Evolutionary conservation across 2,113 vertebrate genomes (phyloP), one percentile per base, ranked within the genome.

Genomic region (Aix galericulata): DNA sequence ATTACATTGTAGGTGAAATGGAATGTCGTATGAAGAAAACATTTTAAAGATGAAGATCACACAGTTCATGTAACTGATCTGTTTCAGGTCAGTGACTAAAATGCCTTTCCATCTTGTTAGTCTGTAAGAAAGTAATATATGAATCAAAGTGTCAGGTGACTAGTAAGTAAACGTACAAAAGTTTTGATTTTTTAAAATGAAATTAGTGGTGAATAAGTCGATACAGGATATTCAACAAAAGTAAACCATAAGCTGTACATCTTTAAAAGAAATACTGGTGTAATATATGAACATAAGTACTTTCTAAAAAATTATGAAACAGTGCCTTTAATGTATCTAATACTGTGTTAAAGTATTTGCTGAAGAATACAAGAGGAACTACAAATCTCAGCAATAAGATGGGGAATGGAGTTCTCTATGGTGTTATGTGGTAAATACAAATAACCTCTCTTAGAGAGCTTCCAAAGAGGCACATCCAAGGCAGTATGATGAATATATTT

Each of bases 51-150:
- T 26, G 3, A 32, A 15, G 18, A 66, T 79, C 22, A 42, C 8
- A n/a, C 0, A 0, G 16, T 17, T 62, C 18, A 29, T 3, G 0
- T 53, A 75, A 73, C 36, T 15, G 20, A 53, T 75, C 16, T 17
- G 2, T 56, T 71, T 55, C 67, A 90, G 44, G 50, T 80, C 63
- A 80, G 83, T 16, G 46, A 40, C 42, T 52, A 50, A 89, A 94
- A 67, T 44, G 59, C 59, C 16, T 84, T 94, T 94, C 58, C 40
- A 53, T 8, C 1, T 38, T 53, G 18, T 60, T 68, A 53, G 52
- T 48, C 62, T 77, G 52, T 60, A 55, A 73, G 25, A 81, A 87
- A 80, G 66, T 74, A 2, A 88, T 22, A 20, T 18, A 23, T 55
- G 40, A 73, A 25, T 75, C 40, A 62, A 9, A 94, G 68, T 77